Base-by-base conservation (phyloP, 2,797 vertebrate genomes). In the Echeneis naucrates region DNA sequence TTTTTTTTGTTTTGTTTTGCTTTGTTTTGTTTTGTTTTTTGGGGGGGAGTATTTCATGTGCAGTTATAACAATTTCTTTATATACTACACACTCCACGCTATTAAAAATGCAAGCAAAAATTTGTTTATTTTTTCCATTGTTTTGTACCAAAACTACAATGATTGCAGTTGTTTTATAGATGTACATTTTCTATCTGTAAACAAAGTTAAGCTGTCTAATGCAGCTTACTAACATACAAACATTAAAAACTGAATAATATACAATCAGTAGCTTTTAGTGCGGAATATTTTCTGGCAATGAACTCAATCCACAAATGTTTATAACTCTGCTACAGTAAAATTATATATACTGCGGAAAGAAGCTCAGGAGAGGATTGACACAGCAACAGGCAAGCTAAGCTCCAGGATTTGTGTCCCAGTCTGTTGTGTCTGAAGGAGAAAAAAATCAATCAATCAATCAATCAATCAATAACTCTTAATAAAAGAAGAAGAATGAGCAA, bases 321-420 rank as follows among this genome's bases (percentile, higher is more conserved):
- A 59, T 30, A 52, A 10, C 21, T 42, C 17, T 33, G 19, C n/a
- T 37, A 64, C 9, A 38, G 14, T 11, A 35, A 33, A 44, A 51
- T 3, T 37, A 0, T 45, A 68, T 37, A 13, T 35, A n/a, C 1
- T 26, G 0, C 12, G 53, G 1, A 58, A 33, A n/a, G n/a, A 47
- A 56, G 42, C 69, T 57, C n/a, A 50, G 27, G 17, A 37, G 55
- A 30, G 74, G 32, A 51, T 38, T 37, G 14, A 26, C 26, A 61
- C 17, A 44, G 4, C 19, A 44, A 16, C 32, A 74, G 19, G 64
- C 27, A 19, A 27, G 4, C 40, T 92, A 92, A 50, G 86, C 86
- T 66, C 83, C 87, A 58, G 40, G 63, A 71, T 92, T 83, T 70
- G 87, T 85, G 48, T 91, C 90, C 89, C 88, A 92, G 45, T 90